Conservation (phyloP, 2,888 invertebrate species). For the Leistus spinibarbis region DNA sequence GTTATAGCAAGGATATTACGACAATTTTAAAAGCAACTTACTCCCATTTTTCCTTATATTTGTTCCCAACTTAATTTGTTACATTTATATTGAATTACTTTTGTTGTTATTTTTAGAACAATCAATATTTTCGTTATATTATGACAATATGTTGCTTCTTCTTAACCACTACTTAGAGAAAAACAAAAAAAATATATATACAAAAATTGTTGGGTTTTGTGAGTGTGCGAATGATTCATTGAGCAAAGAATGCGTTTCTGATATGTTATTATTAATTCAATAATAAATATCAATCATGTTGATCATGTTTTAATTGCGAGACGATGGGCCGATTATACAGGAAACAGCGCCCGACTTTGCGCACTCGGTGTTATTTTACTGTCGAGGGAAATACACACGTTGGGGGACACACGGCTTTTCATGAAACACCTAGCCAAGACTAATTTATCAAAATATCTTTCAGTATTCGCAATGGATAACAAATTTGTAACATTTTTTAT, state of each 20-base stretch:
- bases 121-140: not conserved
- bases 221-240: constrained; percentile 28
- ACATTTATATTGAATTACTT: not conserved
- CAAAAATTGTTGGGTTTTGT: constrained; percentile 37
- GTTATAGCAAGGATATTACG: not conserved
- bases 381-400: not conserved
- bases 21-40: not conserved
- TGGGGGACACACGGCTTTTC: not conserved
- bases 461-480: too few relatives aligned
- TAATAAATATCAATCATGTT: constrained; percentile 22
- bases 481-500: too few relatives aligned
- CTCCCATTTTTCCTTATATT: not conserved
- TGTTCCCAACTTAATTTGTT: not conserved
- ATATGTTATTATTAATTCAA: constrained; percentile 16
- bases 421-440: not conserved
- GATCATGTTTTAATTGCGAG: constrained; percentile 20
- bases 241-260: constrained; percentile 19
- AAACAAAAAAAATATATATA: not conserved
- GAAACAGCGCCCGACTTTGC: constrained; percentile 35
- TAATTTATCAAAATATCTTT: not conserved
- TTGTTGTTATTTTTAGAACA: not conserved
- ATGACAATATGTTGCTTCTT: constrained; percentile 35
- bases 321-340: constrained; percentile 29
- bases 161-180: constrained; percentile 32
- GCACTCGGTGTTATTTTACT: constrained; percentile 19